These are phyloP conservation scores for Centropus bengalensis DNA, from an alignment of 2,113 vertebrate genomes.

Conservation along the genomic window DNA sequence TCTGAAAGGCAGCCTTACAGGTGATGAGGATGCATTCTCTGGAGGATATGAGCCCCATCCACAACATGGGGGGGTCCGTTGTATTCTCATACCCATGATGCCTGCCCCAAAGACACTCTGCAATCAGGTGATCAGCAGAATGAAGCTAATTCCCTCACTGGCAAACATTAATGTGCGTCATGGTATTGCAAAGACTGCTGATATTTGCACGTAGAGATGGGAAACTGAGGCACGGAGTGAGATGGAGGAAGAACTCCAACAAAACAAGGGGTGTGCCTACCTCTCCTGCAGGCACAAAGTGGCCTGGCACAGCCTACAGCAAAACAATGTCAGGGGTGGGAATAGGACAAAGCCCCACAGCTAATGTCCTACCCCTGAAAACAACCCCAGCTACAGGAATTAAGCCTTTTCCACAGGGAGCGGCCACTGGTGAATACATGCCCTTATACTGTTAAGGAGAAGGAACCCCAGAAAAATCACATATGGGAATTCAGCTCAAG, in stretches of 20 bases:
- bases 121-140: not conserved
- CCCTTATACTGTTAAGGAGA: not conserved
- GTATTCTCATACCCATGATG: not conserved
- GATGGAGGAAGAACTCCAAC: not conserved
- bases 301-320: not conserved
- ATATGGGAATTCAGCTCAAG: not conserved
- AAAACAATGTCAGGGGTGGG: not conserved
- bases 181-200: not conserved
- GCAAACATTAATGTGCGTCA: not conserved
- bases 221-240: not conserved
- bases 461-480: not conserved
- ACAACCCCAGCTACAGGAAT: not conserved
- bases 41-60: not conserved
- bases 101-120: not conserved
- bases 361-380: not conserved
- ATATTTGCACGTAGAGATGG: not conserved
- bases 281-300: rapidly evolving
- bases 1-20: rapidly evolving
- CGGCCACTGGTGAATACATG: not conserved
- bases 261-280: not conserved
- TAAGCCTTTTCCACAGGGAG: not conserved
- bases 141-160: not conserved
- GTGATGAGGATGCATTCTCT: rapidly evolving
- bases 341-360: not conserved
- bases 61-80: not conserved